phyloP scores from a whole-genome alignment of 2,888 invertebrate species.

The Heteromyza rotundicornis region DNA sequence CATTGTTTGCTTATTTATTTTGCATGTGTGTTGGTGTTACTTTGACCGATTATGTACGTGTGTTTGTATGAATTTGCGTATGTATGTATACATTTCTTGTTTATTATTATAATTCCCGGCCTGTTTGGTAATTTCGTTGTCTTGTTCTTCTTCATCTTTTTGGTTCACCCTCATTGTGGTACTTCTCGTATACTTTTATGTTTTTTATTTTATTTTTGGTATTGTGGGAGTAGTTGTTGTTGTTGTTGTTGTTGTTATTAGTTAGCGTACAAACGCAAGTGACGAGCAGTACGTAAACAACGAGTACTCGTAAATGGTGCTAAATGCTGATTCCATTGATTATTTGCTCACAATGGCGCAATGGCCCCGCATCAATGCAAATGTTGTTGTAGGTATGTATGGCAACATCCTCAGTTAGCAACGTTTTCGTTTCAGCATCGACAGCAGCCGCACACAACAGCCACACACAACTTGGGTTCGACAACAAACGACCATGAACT shows the following conservation, averaged over 20 bases:
- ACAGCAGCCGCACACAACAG: too few species aligned
- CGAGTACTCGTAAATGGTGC: neutral
- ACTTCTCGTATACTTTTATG: neutral
- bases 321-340: neutral
- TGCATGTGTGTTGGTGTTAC: neutral
- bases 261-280: neutral
- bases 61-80: conserved; percentile 2
- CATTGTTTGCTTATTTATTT: conserved; percentile 7
- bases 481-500: conserved; percentile 5
- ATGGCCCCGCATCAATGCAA: neutral
- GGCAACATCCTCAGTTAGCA: too few species aligned
- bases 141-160: neutral
- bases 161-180: neutral
- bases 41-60: neutral
- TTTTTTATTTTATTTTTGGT: neutral
- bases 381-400: too few species aligned
- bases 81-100: neutral
- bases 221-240: neutral
- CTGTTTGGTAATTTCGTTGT: neutral
- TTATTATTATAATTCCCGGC: neutral
- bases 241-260: neutral
- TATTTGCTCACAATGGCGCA: too few species aligned
- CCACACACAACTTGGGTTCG: too few species aligned
- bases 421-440: too few species aligned
- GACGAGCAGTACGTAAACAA: neutral